Evolutionary conservation across 2,113 vertebrate genomes (phyloP).

Genomic region (Sus scrofa): T2T-Sscrofa CM000830.6:89728001-89728500

Average conservation of each 20-base stretch:
- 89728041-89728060: neutral
- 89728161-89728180: neutral
- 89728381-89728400: neutral
- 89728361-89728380: neutral
- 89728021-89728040: neutral
- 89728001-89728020: neutral
- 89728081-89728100: neutral
- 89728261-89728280: neutral
- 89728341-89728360: neutral
- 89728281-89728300: neutral
- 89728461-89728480: neutral
- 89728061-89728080: neutral
- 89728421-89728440: neutral
- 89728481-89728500: neutral
- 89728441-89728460: neutral
- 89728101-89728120: neutral
- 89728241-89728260: neutral
- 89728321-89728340: neutral
- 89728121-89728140: neutral
- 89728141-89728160: neutral
- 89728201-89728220: neutral
- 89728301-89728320: neutral
- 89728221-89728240: neutral
- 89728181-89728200: neutral
- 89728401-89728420: neutral